These are phyloP conservation scores for Lagria hirta DNA, from an alignment of 2,888 invertebrate genomes.

Conservation along the genomic window DNA sequence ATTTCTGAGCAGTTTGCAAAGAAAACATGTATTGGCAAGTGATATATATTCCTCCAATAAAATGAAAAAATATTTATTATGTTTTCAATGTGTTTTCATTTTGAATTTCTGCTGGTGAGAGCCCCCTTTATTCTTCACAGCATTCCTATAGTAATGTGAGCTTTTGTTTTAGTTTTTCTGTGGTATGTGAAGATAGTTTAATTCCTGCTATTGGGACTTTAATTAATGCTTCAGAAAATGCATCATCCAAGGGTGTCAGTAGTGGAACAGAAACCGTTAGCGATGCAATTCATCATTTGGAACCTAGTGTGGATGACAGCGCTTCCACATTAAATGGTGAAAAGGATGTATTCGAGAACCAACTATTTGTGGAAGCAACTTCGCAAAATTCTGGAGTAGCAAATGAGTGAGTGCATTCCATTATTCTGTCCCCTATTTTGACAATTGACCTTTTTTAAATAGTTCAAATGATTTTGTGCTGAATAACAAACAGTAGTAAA, in stretches of 20 bases:
- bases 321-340: constrained; percentile 21
- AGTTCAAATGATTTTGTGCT: no score
- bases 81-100: constrained; percentile 17
- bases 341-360: constrained; percentile 20
- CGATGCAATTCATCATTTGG: constrained; percentile 20
- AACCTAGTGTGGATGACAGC: constrained; percentile 31
- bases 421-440: constrained; percentile 5
- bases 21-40: constrained; percentile 22
- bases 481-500: no score
- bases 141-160: constrained; percentile 2
- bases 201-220: constrained; percentile 1
- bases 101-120: constrained; percentile 20
- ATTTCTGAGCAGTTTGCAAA: constrained; percentile 12
- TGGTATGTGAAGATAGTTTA: constrained; percentile 15
- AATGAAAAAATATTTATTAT: constrained; percentile 21
- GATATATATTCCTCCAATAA: constrained; percentile 14
- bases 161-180: constrained; percentile 7
- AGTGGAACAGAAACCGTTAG: no score
- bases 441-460: constrained; percentile 1
- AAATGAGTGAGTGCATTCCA: constrained; percentile 32
- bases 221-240: constrained; percentile 11
- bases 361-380: constrained; percentile 28
- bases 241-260: constrained; percentile 5
- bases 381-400: constrained; percentile 34
- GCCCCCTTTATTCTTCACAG: background rate